These are phyloP conservation scores for Candoia aspera DNA, from an alignment of 2,113 vertebrate genomes.

Conservation along the genomic window DNA sequence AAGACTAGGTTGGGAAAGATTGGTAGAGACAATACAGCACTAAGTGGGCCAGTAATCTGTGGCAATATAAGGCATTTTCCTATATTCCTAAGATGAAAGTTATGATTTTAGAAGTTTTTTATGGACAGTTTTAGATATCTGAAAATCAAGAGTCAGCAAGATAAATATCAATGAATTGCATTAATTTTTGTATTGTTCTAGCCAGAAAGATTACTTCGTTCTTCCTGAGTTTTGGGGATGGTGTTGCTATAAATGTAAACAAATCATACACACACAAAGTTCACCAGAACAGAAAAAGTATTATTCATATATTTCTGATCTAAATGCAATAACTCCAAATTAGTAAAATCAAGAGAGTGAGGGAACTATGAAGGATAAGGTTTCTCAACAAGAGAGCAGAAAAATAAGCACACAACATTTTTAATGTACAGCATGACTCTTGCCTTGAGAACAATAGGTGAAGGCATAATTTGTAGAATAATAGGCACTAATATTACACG, in stretches of 20 bases:
- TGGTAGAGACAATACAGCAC: neutral
- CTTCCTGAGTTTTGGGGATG: neutral
- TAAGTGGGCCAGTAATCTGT: neutral
- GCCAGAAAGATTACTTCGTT: neutral
- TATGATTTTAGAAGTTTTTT: neutral
- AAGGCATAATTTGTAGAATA: slow-evolving; percentile 83
- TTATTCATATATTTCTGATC: neutral
- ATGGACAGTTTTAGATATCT: neutral
- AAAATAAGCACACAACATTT: slow-evolving; percentile 55
- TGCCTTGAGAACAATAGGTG: slow-evolving; percentile 77
- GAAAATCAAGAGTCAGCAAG: neutral
- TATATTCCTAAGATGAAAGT: neutral
- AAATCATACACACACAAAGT: neutral
- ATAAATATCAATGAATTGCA: neutral
- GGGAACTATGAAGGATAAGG: slow-evolving; percentile 35
- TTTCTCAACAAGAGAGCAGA: slow-evolving; percentile 52
- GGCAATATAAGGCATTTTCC: neutral
- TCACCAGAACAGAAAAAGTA: neutral
- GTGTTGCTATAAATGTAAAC: neutral
- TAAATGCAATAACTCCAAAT: neutral
- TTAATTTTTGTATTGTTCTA: neutral
- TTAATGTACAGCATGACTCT: slow-evolving; percentile 69
- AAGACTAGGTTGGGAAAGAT: neutral
- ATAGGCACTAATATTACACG: slow-evolving; percentile 82
- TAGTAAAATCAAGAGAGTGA: slow-evolving; percentile 30